Base-by-base conservation (phyloP, 2,888 invertebrate species). In the Epinotia brunnichana region DNA sequence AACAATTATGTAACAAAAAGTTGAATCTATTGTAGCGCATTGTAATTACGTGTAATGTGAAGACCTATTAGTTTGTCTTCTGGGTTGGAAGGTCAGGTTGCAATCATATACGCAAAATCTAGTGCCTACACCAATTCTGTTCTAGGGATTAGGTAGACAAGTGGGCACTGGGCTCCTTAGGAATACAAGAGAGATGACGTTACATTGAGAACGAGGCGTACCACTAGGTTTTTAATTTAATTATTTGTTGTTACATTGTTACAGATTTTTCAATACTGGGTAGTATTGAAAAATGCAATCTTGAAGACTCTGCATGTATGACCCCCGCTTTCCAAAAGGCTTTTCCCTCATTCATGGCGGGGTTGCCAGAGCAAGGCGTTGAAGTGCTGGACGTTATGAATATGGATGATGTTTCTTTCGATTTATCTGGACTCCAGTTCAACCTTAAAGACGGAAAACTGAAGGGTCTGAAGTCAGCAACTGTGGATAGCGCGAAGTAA, bases 361-460 rank as follows among this genome's bases (percentile, higher is more conserved):
- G 87, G 0, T 69, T 86, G 3, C 85, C 85, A 41, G 86, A 85
- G 0, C 2, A 81, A 1, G 83, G 81, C 0, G 76, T 84, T 1
- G 81, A 83, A 4, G 82, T 82, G 1, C 51, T 84, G 56, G 87
- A 87, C 66, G 80, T 83, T 0, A 76, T 87, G 82, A 74, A 83
- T 0, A 75, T 86, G 78, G 83, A 85, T 0, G 77, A 80, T 24
- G 64, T 87, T 0, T 56, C 78, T 2, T 86, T 87, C 48, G 84
- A 87, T 48, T 75, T 87, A 0, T 79, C 86, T 24, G 87, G 87
- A 0, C 76, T 87, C 4, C 78, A 87, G 74, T 87, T 87, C 74
- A 76, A 71, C 13, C 64, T 87, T 67, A 78, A 72, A 15, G 80
- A 83, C 0, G 86, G 85, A 2, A 79, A 77, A 29, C 19, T 87